Evolutionary conservation across 2,888 invertebrate genomes (phyloP).

Genomic region (Spodoptera picta): DNA sequence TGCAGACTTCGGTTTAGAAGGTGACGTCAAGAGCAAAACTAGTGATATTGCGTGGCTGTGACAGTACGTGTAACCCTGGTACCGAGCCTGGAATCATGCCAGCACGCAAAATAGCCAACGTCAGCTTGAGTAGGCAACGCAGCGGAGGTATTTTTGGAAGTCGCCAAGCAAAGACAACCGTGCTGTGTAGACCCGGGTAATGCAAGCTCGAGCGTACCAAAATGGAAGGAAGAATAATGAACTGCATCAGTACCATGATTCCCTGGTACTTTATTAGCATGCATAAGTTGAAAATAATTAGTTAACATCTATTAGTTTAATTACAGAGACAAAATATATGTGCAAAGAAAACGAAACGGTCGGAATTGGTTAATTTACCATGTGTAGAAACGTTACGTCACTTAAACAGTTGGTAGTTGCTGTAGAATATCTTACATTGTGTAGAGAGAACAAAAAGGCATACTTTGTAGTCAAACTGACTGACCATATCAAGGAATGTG

Average conservation of each 20-base stretch:
- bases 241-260: not conserved
- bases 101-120: constrained; percentile 54
- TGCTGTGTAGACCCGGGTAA: constrained; percentile 30
- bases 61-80: constrained; percentile 48
- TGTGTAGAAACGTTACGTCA: constrained; percentile 30
- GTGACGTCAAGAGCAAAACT: constrained; percentile 39
- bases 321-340: constrained; percentile 10
- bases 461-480: constrained; percentile 11
- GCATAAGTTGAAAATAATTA: too few species aligned
- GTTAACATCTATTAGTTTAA: too few species aligned
- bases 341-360: constrained; percentile 15
- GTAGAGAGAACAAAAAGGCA: constrained; percentile 16
- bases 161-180: constrained; percentile 33
- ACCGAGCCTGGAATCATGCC: constrained; percentile 55
- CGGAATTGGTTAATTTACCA: constrained; percentile 14
- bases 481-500: not conserved
- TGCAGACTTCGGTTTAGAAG: constrained; percentile 16
- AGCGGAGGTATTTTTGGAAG: constrained; percentile 54
- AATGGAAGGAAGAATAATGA: not conserved
- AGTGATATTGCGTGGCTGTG: constrained; percentile 30
- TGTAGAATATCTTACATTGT: constrained; percentile 31
- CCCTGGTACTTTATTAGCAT: not conserved
- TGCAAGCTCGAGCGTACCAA: constrained; percentile 7
- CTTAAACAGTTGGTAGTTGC: constrained; percentile 12
- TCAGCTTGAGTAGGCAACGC: constrained; percentile 55